Evolutionary conservation across 1,140 invertebrate genomes (phyloP), one percentile per base, ranked within the genome.

Genomic region (Drosophila paulistorum): DNA sequence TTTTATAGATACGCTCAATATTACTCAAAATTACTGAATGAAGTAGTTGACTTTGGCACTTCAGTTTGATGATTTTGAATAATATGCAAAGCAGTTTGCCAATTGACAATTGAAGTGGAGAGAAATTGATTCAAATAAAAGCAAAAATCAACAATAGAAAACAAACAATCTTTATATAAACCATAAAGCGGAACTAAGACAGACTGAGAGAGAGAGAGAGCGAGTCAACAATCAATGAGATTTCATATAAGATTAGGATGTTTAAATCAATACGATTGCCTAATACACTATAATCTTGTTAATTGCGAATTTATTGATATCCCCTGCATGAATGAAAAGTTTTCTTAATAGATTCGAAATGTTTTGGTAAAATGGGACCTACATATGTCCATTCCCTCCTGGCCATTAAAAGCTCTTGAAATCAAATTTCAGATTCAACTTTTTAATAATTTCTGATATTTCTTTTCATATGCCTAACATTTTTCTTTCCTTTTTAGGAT

Each of bases 31-130:
- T 77, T 71, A 71, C n/a, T 62, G 37, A 13, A 20, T 77, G 42
- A 60, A 77, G 74, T 77, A 77, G 65, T 77, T 77, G 74, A 62
- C 39, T 77, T 76, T 54, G 74, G 67, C 74, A 77, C 74, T 77
- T 76, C 65, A 76, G 54, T 69, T 75, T 60, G 30, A 69, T 76
- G 60, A 59, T 70, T 69, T 76, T 55, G 17, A 51, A 51, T 51
- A 54, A 76, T 69, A 48, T 59, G 57, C 57, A 59, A 59, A 59
- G 57, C 37, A 39, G 57, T 59, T 39, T 59, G 57, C 33, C 57
- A 59, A 59, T 59, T 59, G 57, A 59, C 45, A 37, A 17, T 39
- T 59, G 14, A 37, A 37, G 33, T 59, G 57, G 7, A 14, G 57
- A 59, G 57, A 59, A 59, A 59, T 59, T 59, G 30, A 48, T 63